Percentiles rank a stretch among this genome's conserved stretches.
Conservation (phyloP, 2,888 invertebrate species). For the Chalcis sispes region DNA sequence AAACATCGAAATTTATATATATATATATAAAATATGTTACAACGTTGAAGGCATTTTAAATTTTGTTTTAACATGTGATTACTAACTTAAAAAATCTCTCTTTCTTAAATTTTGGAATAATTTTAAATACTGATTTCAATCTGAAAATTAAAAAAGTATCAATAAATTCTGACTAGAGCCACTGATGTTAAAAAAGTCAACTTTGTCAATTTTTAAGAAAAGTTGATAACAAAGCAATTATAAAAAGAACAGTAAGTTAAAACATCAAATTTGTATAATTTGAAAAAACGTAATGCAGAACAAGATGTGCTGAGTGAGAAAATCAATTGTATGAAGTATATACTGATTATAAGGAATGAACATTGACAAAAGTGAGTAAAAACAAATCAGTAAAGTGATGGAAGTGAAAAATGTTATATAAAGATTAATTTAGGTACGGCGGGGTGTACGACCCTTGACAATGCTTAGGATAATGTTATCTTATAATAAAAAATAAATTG, state of each 20-base stretch:
- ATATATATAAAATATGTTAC: conserved; percentile 45
- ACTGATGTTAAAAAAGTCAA: conserved; percentile 51
- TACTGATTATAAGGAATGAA: conserved; percentile 57
- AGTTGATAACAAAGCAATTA: conserved; percentile 53
- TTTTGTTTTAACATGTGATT: conserved; percentile 43
- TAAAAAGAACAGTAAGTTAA: conserved; percentile 54
- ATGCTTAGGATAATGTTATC: conserved; percentile 76
- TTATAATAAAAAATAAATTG: conserved; percentile 76
- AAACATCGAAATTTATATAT: conserved; percentile 29
- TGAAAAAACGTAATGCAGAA: conserved; percentile 53
- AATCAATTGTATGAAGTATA: conserved; percentile 54
- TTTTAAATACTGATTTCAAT: conserved; percentile 39
- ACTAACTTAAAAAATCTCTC: conserved; percentile 48
- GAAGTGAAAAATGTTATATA: conserved; percentile 74
- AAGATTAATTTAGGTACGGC: conserved; percentile 75
- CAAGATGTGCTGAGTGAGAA: conserved; percentile 62
- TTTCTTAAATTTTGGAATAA: conserved; percentile 29
- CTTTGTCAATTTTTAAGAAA: conserved; percentile 36
- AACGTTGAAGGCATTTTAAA: conserved; percentile 44
- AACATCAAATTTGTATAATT: conserved; percentile 57
- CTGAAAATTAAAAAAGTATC: conserved; percentile 18
- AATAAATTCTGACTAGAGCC: conserved; percentile 38
- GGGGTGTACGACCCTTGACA: conserved; percentile 71
- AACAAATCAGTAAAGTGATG: conserved; percentile 70
- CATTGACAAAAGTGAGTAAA: conserved; percentile 64